A percentile compares a stretch with the other conserved stretches of the same genome.
These are phyloP conservation scores for Philereme vetulata DNA, from an alignment of 2,888 invertebrate genomes.

Conservation along the genomic window DNA sequence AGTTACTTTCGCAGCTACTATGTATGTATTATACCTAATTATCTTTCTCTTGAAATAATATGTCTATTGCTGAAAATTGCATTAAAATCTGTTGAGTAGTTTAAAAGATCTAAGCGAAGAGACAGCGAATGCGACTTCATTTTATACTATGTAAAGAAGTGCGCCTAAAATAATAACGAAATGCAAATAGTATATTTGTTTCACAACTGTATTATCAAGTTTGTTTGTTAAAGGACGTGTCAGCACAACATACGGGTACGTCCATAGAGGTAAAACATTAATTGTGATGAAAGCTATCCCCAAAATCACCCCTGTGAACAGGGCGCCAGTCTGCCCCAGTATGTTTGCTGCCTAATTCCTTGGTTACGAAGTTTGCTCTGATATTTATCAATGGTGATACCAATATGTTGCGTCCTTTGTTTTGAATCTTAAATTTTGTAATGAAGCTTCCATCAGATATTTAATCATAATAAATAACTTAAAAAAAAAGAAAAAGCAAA, in stretches of 20 bases:
- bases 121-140: too few species aligned
- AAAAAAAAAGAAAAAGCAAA: background rate
- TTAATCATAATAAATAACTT: constrained; percentile 4
- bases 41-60: too few species aligned
- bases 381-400: constrained; percentile 28
- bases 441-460: constrained; percentile 12
- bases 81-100: too few species aligned
- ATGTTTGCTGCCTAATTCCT: constrained; percentile 38
- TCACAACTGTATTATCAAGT: background rate
- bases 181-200: background rate
- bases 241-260: background rate
- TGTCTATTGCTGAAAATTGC: too few species aligned
- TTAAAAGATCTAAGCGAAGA: too few species aligned
- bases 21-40: too few species aligned
- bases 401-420: constrained; percentile 13
- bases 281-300: background rate
- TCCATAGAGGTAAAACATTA: background rate
- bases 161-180: background rate
- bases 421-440: constrained; percentile 15
- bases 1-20: too few species aligned
- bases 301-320: constrained; percentile 27
- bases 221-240: background rate
- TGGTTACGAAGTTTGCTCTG: constrained; percentile 28
- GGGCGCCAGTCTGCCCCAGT: constrained; percentile 31
- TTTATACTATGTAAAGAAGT: too few species aligned